Evolutionary conservation across 1,140 invertebrate species (phyloP).

Genomic region (Eupeodes corollae): DNA sequence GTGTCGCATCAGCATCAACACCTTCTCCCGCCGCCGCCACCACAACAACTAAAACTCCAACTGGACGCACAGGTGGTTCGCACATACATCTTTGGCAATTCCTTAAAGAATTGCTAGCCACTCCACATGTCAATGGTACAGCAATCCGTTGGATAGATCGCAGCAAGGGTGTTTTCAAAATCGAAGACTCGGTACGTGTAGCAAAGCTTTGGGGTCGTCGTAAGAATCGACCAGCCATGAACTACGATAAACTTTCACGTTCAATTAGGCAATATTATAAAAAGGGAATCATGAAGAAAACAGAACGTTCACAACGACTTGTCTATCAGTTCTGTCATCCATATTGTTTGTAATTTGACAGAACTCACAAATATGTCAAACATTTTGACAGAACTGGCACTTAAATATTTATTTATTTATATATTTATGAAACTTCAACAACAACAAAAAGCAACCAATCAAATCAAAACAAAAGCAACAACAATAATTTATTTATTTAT

Average conservation of each 20-base stretch:
- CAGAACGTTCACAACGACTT: slow-evolving; percentile 90
- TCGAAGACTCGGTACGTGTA: slow-evolving; percentile 94
- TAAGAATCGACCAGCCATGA: slow-evolving; percentile 98
- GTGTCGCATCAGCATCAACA: slow-evolving; percentile 10
- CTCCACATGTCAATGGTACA: slow-evolving; percentile 73
- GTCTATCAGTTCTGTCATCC: slow-evolving; percentile 98
- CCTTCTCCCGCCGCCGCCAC: slow-evolving; percentile 16
- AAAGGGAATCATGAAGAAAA: slow-evolving; percentile 99
- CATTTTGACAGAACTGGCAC: background rate
- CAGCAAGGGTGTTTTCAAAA: slow-evolving; percentile 93
- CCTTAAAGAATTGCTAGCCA: slow-evolving; percentile 85
- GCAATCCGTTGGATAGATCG: slow-evolving; percentile 96
- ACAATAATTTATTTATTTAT: background rate
- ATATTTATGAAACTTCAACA: background rate
- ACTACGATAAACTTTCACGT: slow-evolving; percentile 97
- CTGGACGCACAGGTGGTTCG: slow-evolving; percentile 49
- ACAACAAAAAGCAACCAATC: slow-evolving; percentile 10
- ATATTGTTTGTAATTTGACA: slow-evolving; percentile 58
- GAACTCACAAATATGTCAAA: background rate
- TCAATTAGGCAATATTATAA: slow-evolving; percentile 99
- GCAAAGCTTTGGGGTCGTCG: slow-evolving; percentile 91
- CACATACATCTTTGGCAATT: slow-evolving; percentile 99
- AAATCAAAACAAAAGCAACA: slow-evolving; percentile 17
- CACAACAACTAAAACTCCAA: slow-evolving; percentile 25
- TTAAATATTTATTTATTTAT: slow-evolving; percentile 10